phyloP scores from a whole-genome alignment of 1,140 invertebrate species.

The Diabrotica undecimpunctata region DNA sequence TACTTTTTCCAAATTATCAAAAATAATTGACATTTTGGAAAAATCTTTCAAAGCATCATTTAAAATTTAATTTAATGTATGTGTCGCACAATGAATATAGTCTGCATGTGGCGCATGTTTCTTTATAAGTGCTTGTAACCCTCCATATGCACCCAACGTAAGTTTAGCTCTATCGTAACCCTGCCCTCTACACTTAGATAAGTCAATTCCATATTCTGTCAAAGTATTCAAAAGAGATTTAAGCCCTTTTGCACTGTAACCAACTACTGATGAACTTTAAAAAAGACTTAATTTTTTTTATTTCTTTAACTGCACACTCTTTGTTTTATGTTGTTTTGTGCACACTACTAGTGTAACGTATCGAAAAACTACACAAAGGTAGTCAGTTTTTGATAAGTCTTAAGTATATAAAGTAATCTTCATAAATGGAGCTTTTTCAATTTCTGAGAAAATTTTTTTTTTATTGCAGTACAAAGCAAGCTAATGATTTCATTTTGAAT shows the following conservation, averaged over 20 bases:
- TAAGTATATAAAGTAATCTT: conserved; percentile 27
- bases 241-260: conserved; percentile 27
- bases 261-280: conserved; percentile 27
- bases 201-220: conserved; percentile 28
- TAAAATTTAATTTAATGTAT: conserved; percentile 31
- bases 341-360: no score
- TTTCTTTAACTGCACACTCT: no score
- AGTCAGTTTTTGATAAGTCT: no score
- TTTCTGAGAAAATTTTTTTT: conserved; percentile 19
- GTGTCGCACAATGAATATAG: conserved; percentile 33
- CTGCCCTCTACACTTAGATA: conserved; percentile 30
- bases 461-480: conserved; percentile 21
- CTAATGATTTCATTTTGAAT: conserved; percentile 30
- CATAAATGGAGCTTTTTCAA: conserved; percentile 28
- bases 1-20: conserved; percentile 5
- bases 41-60: conserved; percentile 20
- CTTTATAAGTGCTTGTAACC: conserved; percentile 30
- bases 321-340: no score
- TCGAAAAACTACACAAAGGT: no score
- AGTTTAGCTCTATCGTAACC: conserved; percentile 21
- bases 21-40: conserved; percentile 26
- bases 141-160: conserved; percentile 24
- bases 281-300: conserved; percentile 26
- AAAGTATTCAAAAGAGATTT: conserved; percentile 24
- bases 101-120: conserved; percentile 15